Base-by-base conservation (phyloP, 2,888 invertebrate genomes). In the Cephus spinipes region DNA sequence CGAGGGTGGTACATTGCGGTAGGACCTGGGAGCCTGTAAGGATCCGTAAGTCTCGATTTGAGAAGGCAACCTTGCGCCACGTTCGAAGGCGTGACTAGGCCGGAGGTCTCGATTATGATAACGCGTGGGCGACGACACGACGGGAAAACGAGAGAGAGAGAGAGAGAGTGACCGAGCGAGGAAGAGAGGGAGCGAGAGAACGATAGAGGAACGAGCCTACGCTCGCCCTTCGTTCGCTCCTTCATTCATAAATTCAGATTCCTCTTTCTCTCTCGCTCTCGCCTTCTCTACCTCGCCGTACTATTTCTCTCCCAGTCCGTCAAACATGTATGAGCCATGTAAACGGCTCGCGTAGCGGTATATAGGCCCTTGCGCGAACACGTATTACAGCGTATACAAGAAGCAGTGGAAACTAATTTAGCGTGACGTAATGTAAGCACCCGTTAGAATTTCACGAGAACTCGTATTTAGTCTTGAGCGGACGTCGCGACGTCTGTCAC, bases 41-140 rank as follows among this genome's bases (percentile, higher is more conserved):
- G 40, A 55, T 55, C 23, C 23, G 6, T 55, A 55, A 55, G 40
- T 55, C 40, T 55, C 40, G 40, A 55, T 55, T 55, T 23, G 40
- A 55, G 40, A 71, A 83, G 83, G 82, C 88, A 89, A 88, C 89
- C 89, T 89, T 89, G 89, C 87, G 84, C 87, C 84, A 85, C 84
- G 87, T 85, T 86, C 85, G 85, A 71, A 82, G 83, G 87, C 88
- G 87, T 86, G 87, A 88, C 90, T 89, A 89, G 89, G 86, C 87
- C 86, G 87, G 88, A 86, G 89, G 88, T 87, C 85, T 87, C 89
- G 90, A 90, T 90, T 91, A 90, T 90, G 90, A 91, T 87, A 88
- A 86, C 87, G 90, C 89, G 90, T 90, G 87, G 89, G 88, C 83
- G 40, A 55, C 40, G 40, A 55, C 40, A 55, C 23, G 40, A 55